Evolutionary conservation across 1,140 invertebrate genomes (phyloP).

Genomic region (Drosophila bipectinata): DNA sequence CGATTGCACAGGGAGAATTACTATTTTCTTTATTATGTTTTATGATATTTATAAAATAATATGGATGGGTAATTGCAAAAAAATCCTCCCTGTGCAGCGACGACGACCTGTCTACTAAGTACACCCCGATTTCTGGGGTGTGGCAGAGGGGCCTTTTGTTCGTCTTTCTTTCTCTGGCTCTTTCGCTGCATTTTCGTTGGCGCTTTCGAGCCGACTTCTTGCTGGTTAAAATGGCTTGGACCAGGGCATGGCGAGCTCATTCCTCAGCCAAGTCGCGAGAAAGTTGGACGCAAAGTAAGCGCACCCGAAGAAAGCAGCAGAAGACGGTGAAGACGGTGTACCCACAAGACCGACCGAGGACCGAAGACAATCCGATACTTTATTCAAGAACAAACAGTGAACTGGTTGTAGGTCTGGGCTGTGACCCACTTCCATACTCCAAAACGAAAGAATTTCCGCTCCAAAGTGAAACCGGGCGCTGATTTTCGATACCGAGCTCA

Average conservation of each 20-base stretch:
- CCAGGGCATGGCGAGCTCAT: conserved; percentile 73
- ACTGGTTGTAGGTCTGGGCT: conserved; percentile 50
- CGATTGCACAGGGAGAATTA: background rate
- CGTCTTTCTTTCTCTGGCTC: conserved; percentile 39
- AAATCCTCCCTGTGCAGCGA: background rate
- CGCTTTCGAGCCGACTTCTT: conserved; percentile 58
- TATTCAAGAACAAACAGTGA: conserved; percentile 65
- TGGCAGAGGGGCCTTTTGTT: conserved; percentile 47
- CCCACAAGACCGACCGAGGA: conserved; percentile 9
- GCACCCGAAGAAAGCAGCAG: conserved; percentile 45
- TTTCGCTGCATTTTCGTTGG: conserved; percentile 44
- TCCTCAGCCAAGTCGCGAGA: conserved; percentile 78
- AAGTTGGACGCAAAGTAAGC: conserved; percentile 81
- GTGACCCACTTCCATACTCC: conserved; percentile 59
- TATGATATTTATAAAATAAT: background rate
- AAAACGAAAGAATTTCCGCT: conserved; percentile 61
- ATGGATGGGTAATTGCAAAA: background rate
- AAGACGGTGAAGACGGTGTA: conserved; percentile 5
- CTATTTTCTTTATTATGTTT: background rate
- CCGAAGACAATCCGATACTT: conserved; percentile 54
- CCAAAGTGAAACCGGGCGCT: conserved; percentile 40
- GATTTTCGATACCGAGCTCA: conserved; percentile 18
- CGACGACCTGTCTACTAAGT: conserved; percentile 36
- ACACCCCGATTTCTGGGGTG: conserved; percentile 31
- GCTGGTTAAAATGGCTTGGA: conserved; percentile 81